Percentiles rank a stretch among this genome's conserved stretches.
phyloP scores from a whole-genome alignment of 1,140 invertebrate species.

The Luehdorfia chinensis region DNA sequence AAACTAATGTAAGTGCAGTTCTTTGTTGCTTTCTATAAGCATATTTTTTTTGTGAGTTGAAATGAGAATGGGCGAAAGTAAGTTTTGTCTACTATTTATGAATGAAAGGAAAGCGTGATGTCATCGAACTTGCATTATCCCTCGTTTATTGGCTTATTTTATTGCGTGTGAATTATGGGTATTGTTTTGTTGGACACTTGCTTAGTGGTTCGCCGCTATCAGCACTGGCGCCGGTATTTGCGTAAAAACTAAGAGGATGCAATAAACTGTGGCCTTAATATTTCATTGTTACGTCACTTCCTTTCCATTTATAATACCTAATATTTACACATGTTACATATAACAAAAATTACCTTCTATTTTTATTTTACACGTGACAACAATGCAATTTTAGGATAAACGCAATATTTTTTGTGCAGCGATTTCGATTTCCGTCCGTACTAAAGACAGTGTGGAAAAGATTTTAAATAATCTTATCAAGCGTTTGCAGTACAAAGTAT shows the following conservation, averaged over 20 bases:
- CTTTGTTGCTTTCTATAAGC: too few species aligned
- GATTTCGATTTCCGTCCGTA: slow-evolving; percentile 9
- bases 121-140: slow-evolving; percentile 22
- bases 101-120: slow-evolving; percentile 25
- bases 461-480: slow-evolving; percentile 39
- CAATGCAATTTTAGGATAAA: slow-evolving; percentile 5
- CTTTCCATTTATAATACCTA: slow-evolving; percentile 15
- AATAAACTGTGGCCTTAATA: slow-evolving; percentile 10
- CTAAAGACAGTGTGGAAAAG: slow-evolving; percentile 23
- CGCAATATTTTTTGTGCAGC: slow-evolving; percentile 14
- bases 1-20: too few species aligned
- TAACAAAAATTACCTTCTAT: too few species aligned
- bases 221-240: slow-evolving; percentile 25
- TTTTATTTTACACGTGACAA: slow-evolving; percentile 11
- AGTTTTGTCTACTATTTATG: slow-evolving; percentile 23
- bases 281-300: slow-evolving; percentile 20
- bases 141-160: slow-evolving; percentile 32
- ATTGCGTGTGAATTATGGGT: slow-evolving; percentile 26
- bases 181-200: slow-evolving; percentile 19
- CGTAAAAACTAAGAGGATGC: slow-evolving; percentile 9
- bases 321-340: slow-evolving; percentile 1
- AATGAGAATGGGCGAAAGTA: too few species aligned
- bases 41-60: too few species aligned
- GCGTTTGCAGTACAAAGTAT: slow-evolving; percentile 17
- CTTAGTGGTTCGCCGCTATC: slow-evolving; percentile 22